A percentile compares a stretch with the other conserved stretches of the same genome.
Evolutionary conservation across 1,140 invertebrate species (phyloP).

Genomic region (Apolygus lucorum): DNA sequence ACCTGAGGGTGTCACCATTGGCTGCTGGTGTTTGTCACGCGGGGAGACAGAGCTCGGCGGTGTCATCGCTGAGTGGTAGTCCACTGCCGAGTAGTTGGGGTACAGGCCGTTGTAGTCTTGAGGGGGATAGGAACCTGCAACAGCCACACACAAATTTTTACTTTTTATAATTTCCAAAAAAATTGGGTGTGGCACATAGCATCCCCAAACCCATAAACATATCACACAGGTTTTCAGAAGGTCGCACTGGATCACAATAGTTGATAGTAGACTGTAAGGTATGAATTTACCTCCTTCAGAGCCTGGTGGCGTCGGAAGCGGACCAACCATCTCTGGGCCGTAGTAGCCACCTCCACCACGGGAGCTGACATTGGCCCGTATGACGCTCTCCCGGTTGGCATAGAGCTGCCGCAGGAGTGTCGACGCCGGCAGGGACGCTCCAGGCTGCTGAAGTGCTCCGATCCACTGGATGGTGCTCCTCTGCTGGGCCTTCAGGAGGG

Average conservation of each 20-base stretch:
- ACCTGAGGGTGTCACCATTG: slow-evolving; percentile 43
- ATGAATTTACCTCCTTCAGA: no score
- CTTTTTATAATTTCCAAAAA: no score
- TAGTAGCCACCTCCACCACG: slow-evolving; percentile 45
- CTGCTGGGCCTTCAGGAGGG: slow-evolving; percentile 68
- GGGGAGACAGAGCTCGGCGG: slow-evolving; percentile 91
- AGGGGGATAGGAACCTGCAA: slow-evolving; percentile 50
- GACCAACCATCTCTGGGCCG: slow-evolving; percentile 47
- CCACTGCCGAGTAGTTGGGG: slow-evolving; percentile 53
- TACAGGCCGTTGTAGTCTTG: slow-evolving; percentile 51
- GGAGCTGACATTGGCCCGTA: slow-evolving; percentile 77
- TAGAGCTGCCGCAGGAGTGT: slow-evolving; percentile 81
- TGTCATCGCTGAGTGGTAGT: slow-evolving; percentile 87
- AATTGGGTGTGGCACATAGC: no score
- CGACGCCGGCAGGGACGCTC: slow-evolving; percentile 56
- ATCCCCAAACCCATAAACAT: no score
- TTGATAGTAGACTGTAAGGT: no score
- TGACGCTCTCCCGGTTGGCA: slow-evolving; percentile 88
- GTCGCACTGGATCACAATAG: no score
- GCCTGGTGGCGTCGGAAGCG: slow-evolving; percentile 75
- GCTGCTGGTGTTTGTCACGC: slow-evolving; percentile 67
- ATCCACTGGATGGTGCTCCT: slow-evolving; percentile 91
- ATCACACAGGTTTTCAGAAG: no score
- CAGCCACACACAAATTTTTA: no score
- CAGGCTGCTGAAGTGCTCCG: slow-evolving; percentile 54